Percentiles rank a stretch among this genome's conserved stretches.
Conservation (phyloP, 2,888 invertebrate species). For the Adelphocoris suturalis region DNA sequence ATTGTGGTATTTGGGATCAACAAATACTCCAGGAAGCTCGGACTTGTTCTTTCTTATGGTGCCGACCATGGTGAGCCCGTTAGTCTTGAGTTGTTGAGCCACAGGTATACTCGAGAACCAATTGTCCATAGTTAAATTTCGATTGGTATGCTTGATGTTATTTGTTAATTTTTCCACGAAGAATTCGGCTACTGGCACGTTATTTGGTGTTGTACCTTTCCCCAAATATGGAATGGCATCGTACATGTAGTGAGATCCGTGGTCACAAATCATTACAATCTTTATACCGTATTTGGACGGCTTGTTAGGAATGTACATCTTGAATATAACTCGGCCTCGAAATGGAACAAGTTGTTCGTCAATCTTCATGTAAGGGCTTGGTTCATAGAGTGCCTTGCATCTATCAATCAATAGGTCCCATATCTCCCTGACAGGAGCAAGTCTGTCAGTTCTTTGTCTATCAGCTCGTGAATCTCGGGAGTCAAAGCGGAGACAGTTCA, state of each 20-base stretch:
- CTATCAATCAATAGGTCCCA: slow-evolving; percentile 68
- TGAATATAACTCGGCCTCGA: slow-evolving; percentile 68
- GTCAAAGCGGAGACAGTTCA: not conserved
- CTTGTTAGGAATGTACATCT: slow-evolving; percentile 70
- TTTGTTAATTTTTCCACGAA: slow-evolving; percentile 68
- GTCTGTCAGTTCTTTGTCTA: slow-evolving; percentile 53
- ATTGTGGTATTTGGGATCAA: slow-evolving; percentile 72
- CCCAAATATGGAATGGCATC: slow-evolving; percentile 72
- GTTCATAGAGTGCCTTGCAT: slow-evolving; percentile 66
- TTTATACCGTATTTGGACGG: slow-evolving; percentile 75
- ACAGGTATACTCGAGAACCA: slow-evolving; percentile 75
- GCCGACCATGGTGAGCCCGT: slow-evolving; percentile 72
- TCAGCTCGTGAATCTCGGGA: not conserved
- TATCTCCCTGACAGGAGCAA: slow-evolving; percentile 69
- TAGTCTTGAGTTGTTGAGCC: slow-evolving; percentile 73
- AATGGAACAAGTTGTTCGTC: too few relatives aligned
- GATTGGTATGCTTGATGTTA: slow-evolving; percentile 72
- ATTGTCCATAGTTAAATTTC: too few relatives aligned
- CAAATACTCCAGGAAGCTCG: slow-evolving; percentile 77
- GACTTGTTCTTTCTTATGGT: slow-evolving; percentile 75
- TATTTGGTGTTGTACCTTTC: slow-evolving; percentile 55
- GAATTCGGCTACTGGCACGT: slow-evolving; percentile 55
- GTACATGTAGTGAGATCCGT: slow-evolving; percentile 55
- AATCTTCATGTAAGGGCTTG: not conserved
- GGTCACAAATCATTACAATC: slow-evolving; percentile 59